Percentiles rank a stretch among this genome's conserved stretches.
These are phyloP conservation scores for Ianthella basta DNA, from an alignment of 37 sponge, comb jelly and placozoan genomes.

Conservation along the genomic window DNA sequence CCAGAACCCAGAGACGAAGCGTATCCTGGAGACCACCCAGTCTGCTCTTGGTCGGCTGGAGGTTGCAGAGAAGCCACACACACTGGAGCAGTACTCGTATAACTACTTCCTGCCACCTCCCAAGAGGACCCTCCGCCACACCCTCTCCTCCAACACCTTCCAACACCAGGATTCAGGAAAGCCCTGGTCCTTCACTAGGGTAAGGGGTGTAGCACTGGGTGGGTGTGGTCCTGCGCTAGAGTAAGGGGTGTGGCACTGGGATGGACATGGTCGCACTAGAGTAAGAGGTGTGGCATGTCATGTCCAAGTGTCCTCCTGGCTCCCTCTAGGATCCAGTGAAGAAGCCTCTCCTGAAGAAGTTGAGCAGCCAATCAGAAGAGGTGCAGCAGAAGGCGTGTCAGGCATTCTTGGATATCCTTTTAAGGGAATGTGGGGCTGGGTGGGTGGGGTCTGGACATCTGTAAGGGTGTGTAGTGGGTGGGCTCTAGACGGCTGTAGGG, in stretches of 20 bases:
- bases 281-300: no score
- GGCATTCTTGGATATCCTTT: slow-evolving; percentile 87
- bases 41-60: slow-evolving; percentile 60
- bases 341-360: slow-evolving; percentile 85
- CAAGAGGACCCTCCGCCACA: slow-evolving; percentile 72
- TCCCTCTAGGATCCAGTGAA: slow-evolving; percentile 83
- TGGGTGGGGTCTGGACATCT: neutral
- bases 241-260: no score
- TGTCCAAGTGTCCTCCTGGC: no score
- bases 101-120: slow-evolving; percentile 83
- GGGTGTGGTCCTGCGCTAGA: no score
- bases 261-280: no score
- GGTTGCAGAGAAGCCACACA: slow-evolving; percentile 56
- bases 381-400: slow-evolving; percentile 64
- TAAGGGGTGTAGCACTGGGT: no score
- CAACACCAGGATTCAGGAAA: slow-evolving; percentile 49
- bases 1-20: slow-evolving; percentile 67
- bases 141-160: slow-evolving; percentile 62
- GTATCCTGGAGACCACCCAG: slow-evolving; percentile 80
- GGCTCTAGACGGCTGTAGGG: no score
- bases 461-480: neutral
- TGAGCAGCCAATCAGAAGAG: slow-evolving; percentile 70
- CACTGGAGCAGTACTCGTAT: slow-evolving; percentile 72
- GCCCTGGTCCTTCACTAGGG: slow-evolving; percentile 80
- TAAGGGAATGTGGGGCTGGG: neutral